phyloP scores from a whole-genome alignment of 2,888 invertebrate genomes.

The Leptura quadrifasciata region DNA sequence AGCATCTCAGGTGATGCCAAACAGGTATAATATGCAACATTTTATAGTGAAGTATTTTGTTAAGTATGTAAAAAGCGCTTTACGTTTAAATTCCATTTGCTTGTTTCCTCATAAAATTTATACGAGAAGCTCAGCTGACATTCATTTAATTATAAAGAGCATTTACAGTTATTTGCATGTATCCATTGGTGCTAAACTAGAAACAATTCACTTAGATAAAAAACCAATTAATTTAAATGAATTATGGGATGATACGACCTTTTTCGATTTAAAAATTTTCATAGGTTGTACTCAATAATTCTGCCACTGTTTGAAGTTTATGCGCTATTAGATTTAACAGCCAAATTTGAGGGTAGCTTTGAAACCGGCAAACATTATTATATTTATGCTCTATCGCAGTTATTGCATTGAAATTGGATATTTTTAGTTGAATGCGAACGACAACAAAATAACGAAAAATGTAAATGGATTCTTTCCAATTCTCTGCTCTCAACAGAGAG shows the following conservation, averaged over 20 bases:
- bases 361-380: constrained; percentile 6
- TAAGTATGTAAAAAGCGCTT: no score
- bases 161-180: neutral
- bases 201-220: constrained; percentile 5
- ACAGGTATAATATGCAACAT: no score
- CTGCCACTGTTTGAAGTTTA: neutral
- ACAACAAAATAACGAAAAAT: constrained; percentile 2
- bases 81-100: no score
- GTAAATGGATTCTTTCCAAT: neutral
- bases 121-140: no score
- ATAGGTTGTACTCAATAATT: neutral
- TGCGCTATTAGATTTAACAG: constrained; percentile 1
- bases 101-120: no score
- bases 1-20: no score
- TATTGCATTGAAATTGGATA: neutral
- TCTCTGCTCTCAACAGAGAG: neutral
- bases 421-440: neutral
- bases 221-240: constrained; percentile 16
- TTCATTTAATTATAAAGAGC: neutral
- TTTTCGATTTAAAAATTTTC: constrained; percentile 6
- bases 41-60: no score
- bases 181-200: neutral
- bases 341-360: constrained; percentile 11
- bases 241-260: neutral
- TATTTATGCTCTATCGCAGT: neutral